Percentiles rank a stretch among this genome's conserved stretches.
Evolutionary conservation across 2,888 invertebrate genomes (phyloP).

Genomic region (Girardia tigrina): DNA sequence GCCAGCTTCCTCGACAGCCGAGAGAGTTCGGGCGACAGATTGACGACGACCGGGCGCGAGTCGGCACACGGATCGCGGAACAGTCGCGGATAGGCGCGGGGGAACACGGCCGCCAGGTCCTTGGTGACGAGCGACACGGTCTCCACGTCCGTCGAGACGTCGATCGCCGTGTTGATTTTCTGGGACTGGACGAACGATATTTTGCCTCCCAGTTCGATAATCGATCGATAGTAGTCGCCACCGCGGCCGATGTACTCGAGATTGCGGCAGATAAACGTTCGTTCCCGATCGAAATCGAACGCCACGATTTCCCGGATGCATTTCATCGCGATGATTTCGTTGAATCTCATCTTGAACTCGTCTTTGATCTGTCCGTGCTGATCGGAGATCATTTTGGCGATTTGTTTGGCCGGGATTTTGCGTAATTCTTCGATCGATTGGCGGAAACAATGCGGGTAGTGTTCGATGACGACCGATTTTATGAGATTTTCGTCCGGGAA

Average conservation of each 20-base stretch:
- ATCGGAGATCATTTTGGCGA: not conserved
- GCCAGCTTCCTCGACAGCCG: constrained; percentile 97
- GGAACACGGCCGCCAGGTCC: not conserved
- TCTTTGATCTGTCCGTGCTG: constrained; percentile 13
- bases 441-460: not conserved
- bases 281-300: constrained; percentile 76
- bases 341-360: constrained; percentile 5
- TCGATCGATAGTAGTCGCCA: not conserved
- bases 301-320: constrained; percentile 97
- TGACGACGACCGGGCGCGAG: not conserved
- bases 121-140: not conserved
- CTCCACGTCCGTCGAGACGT: constrained; percentile 52
- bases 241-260: constrained; percentile 76
- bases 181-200: constrained; percentile 49
- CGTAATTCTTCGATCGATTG: not conserved
- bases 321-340: constrained; percentile 59
- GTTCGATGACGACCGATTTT: not conserved
- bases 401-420: not conserved
- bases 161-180: constrained; percentile 78
- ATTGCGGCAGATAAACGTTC: constrained; percentile 92
- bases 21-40: constrained; percentile 73
- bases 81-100: not conserved
- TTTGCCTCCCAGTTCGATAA: not conserved
- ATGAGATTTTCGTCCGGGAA: not conserved
- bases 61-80: not conserved